These are phyloP conservation scores for Ormyrus pomaceus DNA, from an alignment of 2,888 invertebrate species.

Conservation along the genomic window DNA sequence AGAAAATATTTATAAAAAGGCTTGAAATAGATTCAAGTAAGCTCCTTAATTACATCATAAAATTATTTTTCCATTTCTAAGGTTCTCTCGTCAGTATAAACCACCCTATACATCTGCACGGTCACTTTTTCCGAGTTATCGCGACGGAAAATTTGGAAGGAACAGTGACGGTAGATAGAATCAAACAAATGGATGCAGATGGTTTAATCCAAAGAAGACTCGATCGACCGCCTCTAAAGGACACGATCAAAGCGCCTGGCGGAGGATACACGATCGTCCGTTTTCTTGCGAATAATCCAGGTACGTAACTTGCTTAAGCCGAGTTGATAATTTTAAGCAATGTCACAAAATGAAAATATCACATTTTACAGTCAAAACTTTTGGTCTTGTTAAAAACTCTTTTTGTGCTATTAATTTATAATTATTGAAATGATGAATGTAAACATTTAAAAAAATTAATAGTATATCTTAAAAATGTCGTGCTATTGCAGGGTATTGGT, in stretches of 20 bases:
- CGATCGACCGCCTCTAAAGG: slow-evolving; percentile 73
- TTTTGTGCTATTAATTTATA: not conserved
- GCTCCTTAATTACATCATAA: too few species aligned
- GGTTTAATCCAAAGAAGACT: slow-evolving; percentile 69
- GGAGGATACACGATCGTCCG: slow-evolving; percentile 76
- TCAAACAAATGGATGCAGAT: slow-evolving; percentile 66
- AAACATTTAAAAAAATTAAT: not conserved
- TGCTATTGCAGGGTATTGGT: not conserved
- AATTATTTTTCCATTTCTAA: too few species aligned
- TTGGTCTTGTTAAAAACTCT: too few species aligned
- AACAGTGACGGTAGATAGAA: slow-evolving; percentile 66
- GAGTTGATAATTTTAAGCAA: too few species aligned
- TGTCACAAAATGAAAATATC: too few species aligned
- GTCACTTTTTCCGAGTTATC: slow-evolving; percentile 88
- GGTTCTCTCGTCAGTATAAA: not conserved
- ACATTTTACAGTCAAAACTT: not conserved
- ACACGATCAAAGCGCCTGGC: slow-evolving; percentile 76
- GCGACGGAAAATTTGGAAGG: slow-evolving; percentile 79
- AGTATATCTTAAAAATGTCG: not conserved
- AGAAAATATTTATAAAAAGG: not conserved
- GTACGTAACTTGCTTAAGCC: slow-evolving; percentile 61
- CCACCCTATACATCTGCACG: slow-evolving; percentile 92
- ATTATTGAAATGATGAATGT: too few species aligned
- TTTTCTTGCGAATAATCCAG: slow-evolving; percentile 76
- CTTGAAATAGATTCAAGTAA: not conserved